Evolutionary conservation across 2,113 vertebrate species (phyloP), one percentile per base, ranked within the genome.

Genomic region (Kryptolebias marmoratus): DNA sequence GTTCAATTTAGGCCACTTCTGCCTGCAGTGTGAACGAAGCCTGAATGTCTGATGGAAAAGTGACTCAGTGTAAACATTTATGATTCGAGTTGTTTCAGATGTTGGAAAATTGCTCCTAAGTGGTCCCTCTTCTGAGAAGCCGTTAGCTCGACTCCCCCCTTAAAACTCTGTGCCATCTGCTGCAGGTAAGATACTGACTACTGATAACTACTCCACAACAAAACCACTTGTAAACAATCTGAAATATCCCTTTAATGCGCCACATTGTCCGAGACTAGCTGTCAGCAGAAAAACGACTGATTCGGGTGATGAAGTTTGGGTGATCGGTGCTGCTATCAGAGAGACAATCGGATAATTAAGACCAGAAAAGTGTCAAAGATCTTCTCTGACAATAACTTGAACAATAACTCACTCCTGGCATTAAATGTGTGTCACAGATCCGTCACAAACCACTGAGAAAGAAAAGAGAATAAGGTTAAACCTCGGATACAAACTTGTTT

Each of bases 381-480:
- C 49, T 52, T 22, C 49, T n/a, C 49, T n/a, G 49, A n/a, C 49
- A 52, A 52, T 52, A 52, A n/a, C 49, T n/a, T 7, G 6, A 52
- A 52, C 2, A 3, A 5, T 18, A 49, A 18, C 18, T 16, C 47
- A 48, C 47, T 48, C 13, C 48, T 18, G 15, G 48, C 18, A 49
- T 1, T 49, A 49, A 49, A 49, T 16, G 15, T 16, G 18, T 16
- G 88, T 89, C 78, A 87, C 86, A 87, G 22, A 22, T 22, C 22
- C 22, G 22, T 22, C 73, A 88, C 81, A 73, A 66, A 62, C 63
- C 62, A 31, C 4, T 9, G 18, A 59, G 42, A 39, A 22, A 59
- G 12, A 57, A 7, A 57, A 54, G 57, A 81, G 73, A 74, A 80
- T 80, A 48, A 81, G 59, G 69, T 78, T 80, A 76, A 79, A 80